Evolutionary conservation across 37 sponge, comb jelly and placozoan species (phyloP), one percentile per base, ranked within the genome.

Genomic region (Tethya wilhelma): DNA sequence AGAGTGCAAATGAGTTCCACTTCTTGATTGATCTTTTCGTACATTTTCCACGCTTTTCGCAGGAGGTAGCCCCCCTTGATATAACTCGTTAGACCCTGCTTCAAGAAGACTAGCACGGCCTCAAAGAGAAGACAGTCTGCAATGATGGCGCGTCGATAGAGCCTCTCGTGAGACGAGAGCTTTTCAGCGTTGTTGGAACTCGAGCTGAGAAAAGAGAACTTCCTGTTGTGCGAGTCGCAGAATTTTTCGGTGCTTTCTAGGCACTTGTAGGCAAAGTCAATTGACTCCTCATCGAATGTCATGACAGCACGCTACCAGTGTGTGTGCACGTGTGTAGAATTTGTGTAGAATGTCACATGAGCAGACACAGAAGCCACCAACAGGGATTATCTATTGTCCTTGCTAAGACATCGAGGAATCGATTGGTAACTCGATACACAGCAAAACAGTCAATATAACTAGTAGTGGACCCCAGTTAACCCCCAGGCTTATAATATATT

Each of bases 61-160:
- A 97, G 43, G 53, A 89, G 74, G 68, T 90, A 86, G 44, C 97
- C 97, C 1, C 96, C 97, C 71, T 96, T 96, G 33, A 96, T 75
- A 63, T 96, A 96, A 78, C 97, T 88, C 22, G 94, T 80, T 11
- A 96, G 31, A 1, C 86, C 83, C 78, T 93, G 90, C 67, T 80
- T 79, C 1, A 90, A 56, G 78, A 96, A 96, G 37, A 86, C 89
- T 30, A 90, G 67, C 29, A 96, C 53, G 1, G 94, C 89, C 55
- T 90, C 84, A 67, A 91, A 86, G 32, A 96, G 77, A 14, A 89
- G 73, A 70, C 97, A 96, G 84, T 96, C 97, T 1, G 93, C 93
- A 56, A 85, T 44, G 32, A 93, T 86, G 29, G 84, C 38, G 25
- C 74, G 56, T 7, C 90, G 64, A 44, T 84, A 69, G 19, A 89